Evolutionary conservation across 2,797 vertebrate species (phyloP), one percentile per base, ranked within the genome.

Genomic region (Brachyalestes nurse): DNA sequence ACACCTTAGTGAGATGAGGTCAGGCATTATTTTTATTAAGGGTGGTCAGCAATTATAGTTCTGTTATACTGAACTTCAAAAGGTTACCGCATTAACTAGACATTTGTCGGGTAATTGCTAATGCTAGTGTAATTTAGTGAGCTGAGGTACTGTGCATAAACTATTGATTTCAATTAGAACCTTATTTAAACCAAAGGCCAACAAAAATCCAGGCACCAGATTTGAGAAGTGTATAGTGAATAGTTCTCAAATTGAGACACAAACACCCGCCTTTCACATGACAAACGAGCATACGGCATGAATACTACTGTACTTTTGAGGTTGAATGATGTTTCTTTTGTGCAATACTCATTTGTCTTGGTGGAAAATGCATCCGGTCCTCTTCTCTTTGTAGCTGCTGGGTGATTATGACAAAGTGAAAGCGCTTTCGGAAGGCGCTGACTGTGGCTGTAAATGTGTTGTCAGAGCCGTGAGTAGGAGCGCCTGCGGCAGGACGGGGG

Each of bases 361-460:
- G 77, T 88, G 86, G 77, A 91, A 91, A 90, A 90, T 69, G 78
- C 88, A 83, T 91, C 25, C 89, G 78, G n/a, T 93, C 86, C 90
- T 93, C 87, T 93, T 92, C 80, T 86, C 87, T 81, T 92, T 88
- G 87, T 92, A 99, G 97, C 90, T 99, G 89, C 92, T 99, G 93
- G 97, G 96, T 90, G 97, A 98, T 95, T 97, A 97, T 89, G 96
- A 98, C 95, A 98, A 97, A 93, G 96, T 98, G 90, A 97, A 97
- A 94, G 96, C 96, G 0, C 94, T 98, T 87, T 97, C 97, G 0
- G 97, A 99, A 92, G 97, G 97, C 92, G 94, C 96, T 19, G 92
- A 98, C 94, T 99, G 97, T 90, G 95, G 95, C 75, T 99, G 97
- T 94, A 97, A 97, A 92, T 99, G 98, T 93, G 93, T 98, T 90